Conservation (phyloP, 2,797 vertebrate genomes). For the Ptychobarbus kaznakovi region DNA sequence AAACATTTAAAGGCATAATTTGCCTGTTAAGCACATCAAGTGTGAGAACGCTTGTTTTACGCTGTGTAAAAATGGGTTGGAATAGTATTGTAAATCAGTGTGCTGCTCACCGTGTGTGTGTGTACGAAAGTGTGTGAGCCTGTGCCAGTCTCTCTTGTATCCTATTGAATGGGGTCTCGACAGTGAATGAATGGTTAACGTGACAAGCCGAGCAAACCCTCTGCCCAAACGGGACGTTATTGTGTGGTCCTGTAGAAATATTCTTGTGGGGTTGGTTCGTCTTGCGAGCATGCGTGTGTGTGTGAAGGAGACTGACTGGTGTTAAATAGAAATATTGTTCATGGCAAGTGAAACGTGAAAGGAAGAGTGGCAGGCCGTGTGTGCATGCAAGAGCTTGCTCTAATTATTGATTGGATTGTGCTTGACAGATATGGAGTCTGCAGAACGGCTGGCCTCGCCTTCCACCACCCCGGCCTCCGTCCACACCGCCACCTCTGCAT, state of each 20-base stretch:
- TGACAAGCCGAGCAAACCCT: conserved; percentile 50
- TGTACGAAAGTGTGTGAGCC: conserved; percentile 45
- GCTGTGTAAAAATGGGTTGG: conserved; percentile 57
- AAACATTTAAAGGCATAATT: conserved; percentile 53
- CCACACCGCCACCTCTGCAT: conserved; percentile 83
- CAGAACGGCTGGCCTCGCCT: conserved; percentile 82
- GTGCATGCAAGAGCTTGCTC: conserved; percentile 60
- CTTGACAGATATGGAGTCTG: conserved; percentile 87
- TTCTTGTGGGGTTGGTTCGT: conserved; percentile 48
- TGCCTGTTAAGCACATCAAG: conserved; percentile 58
- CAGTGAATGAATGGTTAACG: conserved; percentile 54
- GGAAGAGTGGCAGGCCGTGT: conserved; percentile 76
- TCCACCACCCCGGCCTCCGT: conserved; percentile 87
- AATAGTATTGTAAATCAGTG: conserved; percentile 59
- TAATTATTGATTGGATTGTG: conserved; percentile 64
- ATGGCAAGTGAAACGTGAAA: conserved; percentile 83
- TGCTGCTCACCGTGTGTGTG: conserved; percentile 35
- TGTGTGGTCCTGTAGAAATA: conserved; percentile 58
- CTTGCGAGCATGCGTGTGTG: conserved; percentile 28
- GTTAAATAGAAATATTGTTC: conserved; percentile 85
- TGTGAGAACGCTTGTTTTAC: conserved; percentile 50
- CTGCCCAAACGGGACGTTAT: conserved; percentile 55
- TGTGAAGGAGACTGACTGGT: conserved; percentile 69
- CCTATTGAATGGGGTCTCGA: conserved; percentile 37
- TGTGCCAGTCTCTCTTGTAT: conserved; percentile 38